These are phyloP conservation scores for Steinernema feltiae DNA, from an alignment of 1,140 invertebrate genomes.

Conservation along the genomic window DNA sequence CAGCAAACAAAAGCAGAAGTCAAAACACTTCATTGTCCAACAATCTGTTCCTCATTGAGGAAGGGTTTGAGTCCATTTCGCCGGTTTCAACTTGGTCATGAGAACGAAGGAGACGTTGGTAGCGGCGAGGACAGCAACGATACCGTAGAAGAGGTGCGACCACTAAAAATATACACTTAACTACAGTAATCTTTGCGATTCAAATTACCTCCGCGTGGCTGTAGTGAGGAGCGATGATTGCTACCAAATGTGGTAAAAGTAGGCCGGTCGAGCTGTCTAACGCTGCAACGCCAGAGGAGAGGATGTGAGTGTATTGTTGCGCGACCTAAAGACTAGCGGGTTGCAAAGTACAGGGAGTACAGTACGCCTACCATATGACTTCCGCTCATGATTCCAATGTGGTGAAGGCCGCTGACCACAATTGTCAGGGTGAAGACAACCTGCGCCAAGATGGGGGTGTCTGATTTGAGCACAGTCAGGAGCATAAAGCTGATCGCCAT, in stretches of 20 bases:
- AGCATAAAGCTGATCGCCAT: conserved; percentile 1
- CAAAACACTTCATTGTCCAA: not conserved
- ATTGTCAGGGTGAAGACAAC: not conserved
- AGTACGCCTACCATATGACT: not conserved
- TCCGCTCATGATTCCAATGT: conserved; percentile 4
- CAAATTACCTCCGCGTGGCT: not conserved
- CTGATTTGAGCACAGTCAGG: not conserved
- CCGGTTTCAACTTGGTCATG: conserved; percentile 1
- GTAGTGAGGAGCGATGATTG: not conserved
- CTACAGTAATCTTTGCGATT: too few relatives aligned
- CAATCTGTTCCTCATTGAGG: not conserved
- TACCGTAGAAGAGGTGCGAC: not conserved
- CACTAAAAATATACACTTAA: too few relatives aligned
- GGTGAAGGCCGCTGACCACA: not conserved
- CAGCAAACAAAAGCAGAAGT: not conserved
- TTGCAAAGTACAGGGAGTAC: not conserved
- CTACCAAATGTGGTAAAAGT: not conserved
- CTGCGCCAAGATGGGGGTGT: not conserved
- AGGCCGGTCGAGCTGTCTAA: not conserved
- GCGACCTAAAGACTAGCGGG: not conserved
- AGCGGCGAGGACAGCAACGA: not conserved
- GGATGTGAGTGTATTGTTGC: conserved; percentile 3
- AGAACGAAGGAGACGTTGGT: not conserved
- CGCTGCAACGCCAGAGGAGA: not conserved
- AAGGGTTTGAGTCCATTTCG: not conserved